phyloP scores from a whole-genome alignment of 2,888 invertebrate species.

The Morpho helenor region DNA sequence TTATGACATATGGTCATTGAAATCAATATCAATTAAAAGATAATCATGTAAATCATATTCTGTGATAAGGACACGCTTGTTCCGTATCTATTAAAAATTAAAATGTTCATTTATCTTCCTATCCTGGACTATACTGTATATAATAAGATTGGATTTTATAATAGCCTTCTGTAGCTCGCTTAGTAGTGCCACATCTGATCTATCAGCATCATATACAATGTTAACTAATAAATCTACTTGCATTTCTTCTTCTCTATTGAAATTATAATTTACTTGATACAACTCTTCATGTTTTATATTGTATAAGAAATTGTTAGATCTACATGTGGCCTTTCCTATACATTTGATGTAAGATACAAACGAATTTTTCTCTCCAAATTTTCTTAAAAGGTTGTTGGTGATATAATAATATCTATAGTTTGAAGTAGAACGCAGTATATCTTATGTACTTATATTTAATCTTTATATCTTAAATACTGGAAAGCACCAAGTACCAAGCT shows the following conservation, averaged over 20 bases:
- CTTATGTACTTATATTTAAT: slow-evolving; percentile 41
- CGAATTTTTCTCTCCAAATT: slow-evolving; percentile 47
- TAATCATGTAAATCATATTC: slow-evolving; percentile 64
- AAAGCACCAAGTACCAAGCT: slow-evolving; percentile 62
- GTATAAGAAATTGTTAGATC: slow-evolving; percentile 45
- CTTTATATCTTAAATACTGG: slow-evolving; percentile 39
- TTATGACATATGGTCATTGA: too few species aligned
- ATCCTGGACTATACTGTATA: slow-evolving; percentile 40
- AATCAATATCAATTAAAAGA: slow-evolving; percentile 23
- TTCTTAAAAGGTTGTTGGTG: slow-evolving; percentile 47
- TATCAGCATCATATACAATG: slow-evolving; percentile 35
- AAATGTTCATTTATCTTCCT: slow-evolving; percentile 44
- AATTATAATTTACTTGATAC: slow-evolving; percentile 2
- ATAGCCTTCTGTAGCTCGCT: slow-evolving; percentile 72
- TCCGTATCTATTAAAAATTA: slow-evolving; percentile 55
- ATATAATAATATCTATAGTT: slow-evolving; percentile 46
- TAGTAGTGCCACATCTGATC: slow-evolving; percentile 54
- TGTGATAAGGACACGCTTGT: slow-evolving; percentile 76
- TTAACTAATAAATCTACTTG: slow-evolving; percentile 20
- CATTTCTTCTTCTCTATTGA: slow-evolving; percentile 9
- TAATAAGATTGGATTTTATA: slow-evolving; percentile 67
- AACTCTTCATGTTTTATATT: slow-evolving; percentile 1
- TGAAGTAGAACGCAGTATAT: slow-evolving; percentile 40
- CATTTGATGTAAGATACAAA: slow-evolving; percentile 45
- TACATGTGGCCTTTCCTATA: slow-evolving; percentile 60